Evolutionary conservation across 2,888 invertebrate species (phyloP).

Genomic region (Ariolimax columbianus): DNA sequence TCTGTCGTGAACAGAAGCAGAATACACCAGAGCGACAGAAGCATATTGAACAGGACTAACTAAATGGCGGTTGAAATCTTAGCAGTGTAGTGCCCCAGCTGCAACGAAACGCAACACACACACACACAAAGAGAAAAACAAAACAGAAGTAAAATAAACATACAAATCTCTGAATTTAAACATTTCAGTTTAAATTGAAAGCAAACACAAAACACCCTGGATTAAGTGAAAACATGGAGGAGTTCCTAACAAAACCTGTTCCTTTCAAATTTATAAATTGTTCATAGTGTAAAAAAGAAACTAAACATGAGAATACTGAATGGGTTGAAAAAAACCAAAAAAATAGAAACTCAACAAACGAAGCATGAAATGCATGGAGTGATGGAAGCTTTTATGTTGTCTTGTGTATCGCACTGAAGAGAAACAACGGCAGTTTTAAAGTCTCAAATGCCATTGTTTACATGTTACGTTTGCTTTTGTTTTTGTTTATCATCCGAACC

Average conservation of each 20-base stretch:
- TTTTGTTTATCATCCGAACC: background rate
- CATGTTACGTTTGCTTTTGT: background rate
- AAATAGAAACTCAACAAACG: background rate
- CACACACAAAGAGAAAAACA: too few relatives aligned
- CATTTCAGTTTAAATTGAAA: background rate
- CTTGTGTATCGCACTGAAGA: background rate
- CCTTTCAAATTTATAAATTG: background rate
- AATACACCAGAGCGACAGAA: too few relatives aligned
- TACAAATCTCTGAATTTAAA: too few relatives aligned
- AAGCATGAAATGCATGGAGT: background rate
- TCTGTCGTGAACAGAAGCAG: too few relatives aligned
- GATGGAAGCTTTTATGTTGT: slow-evolving; percentile 15
- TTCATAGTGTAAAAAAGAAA: background rate
- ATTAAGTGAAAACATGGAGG: slow-evolving; percentile 1
- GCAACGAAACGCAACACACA: too few relatives aligned
- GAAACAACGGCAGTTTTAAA: background rate
- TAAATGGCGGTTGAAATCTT: too few relatives aligned
- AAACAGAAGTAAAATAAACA: too few relatives aligned
- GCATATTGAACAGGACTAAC: too few relatives aligned
- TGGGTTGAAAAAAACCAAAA: background rate
- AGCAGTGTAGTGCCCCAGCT: too few relatives aligned
- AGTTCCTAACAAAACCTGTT: background rate
- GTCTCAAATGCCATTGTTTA: background rate
- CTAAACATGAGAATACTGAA: background rate
- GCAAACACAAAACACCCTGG: background rate